Base-by-base conservation (phyloP, 2,797 vertebrate species). In the Poecilia velifera region DNA sequence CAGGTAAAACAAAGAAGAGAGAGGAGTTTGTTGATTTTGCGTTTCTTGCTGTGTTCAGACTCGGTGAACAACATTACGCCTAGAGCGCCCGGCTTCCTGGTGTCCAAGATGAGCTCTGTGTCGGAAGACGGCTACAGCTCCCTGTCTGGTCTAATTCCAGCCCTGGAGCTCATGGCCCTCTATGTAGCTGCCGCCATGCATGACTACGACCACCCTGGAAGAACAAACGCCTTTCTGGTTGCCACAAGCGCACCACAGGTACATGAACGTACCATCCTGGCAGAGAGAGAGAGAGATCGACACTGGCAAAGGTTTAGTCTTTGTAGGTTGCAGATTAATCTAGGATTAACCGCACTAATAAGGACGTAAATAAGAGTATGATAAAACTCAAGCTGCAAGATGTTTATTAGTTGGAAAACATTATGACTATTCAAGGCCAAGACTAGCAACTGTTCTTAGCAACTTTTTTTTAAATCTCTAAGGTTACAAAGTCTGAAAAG, bases 151-250 rank as follows among this genome's bases (percentile, higher is more conserved):
- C 98, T 98, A 34, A 98, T 99, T 83, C 98, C 98, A 1, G 97
- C 96, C 64, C 94, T 99, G 73, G 98, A 99, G 91, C 83, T 99
- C 85, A 99, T 99, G 98, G 98, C 98, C 0, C 92, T 99, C 10
- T 99, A 99, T 20, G 98, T 99, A 36, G 98, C 98, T 2, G 98
- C 98, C 6, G 98, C 98, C 88, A 99, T 99, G 98, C 98, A 99
- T 1, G 98, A 99, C 77, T 99, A 98, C 3, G 98, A 99, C 91
- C 98, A 99, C 82, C 98, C 98, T 0, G 98, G 98, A 74, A 96
- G 98, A 91, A 99, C 98, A 76, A 99, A 99, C 2, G 98, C 98
- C 73, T 99, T 99, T 90, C 94, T 99, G 77, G 98, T 99, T 55
- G 98, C 98, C 51, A 99, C 98, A 0, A 98, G 97, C 64, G 98